Evolutionary conservation across 1,140 invertebrate species (phyloP).

Genomic region (Nylanderia fulva): DNA sequence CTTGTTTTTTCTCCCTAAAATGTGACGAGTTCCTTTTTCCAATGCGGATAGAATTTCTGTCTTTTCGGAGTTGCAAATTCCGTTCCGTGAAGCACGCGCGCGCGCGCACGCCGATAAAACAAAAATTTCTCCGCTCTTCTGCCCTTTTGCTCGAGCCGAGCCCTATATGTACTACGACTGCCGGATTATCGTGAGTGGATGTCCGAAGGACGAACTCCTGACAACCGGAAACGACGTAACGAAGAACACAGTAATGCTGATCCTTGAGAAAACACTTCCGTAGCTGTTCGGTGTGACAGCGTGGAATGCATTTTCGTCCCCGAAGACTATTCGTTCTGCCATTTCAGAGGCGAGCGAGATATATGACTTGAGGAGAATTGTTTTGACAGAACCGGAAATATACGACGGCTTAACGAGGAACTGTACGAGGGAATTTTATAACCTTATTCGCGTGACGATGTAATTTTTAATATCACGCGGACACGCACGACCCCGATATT

Average conservation of each 20-base stretch:
- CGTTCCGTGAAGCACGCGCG: neutral
- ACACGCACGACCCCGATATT: constrained; percentile 39
- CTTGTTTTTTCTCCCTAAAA: neutral
- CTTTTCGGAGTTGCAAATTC: constrained; percentile 14
- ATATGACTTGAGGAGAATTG: neutral
- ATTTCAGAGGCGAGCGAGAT: constrained; percentile 16
- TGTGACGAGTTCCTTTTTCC: constrained; percentile 10
- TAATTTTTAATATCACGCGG: constrained; percentile 54
- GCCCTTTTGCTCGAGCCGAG: neutral
- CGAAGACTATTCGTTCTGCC: constrained; percentile 37
- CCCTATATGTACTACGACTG: constrained; percentile 5
- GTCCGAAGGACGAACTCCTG: constrained; percentile 24
- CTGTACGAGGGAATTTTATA: neutral
- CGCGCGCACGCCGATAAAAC: constrained; percentile 21
- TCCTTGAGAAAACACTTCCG: constrained; percentile 54
- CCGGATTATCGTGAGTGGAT: constrained; percentile 14
- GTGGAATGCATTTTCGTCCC: constrained; percentile 33
- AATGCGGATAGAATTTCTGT: constrained; percentile 41
- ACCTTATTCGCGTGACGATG: constrained; percentile 1
- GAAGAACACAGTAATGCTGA: constrained; percentile 45
- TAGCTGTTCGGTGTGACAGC: constrained; percentile 30
- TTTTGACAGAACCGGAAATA: constrained; percentile 30
- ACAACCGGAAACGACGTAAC: constrained; percentile 35
- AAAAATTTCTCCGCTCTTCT: constrained; percentile 20
- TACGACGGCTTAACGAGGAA: neutral